Percentiles rank a stretch among this genome's conserved stretches.
phyloP scores from a whole-genome alignment of 2,113 vertebrate genomes.

The Corvus hawaiiensis region DNA sequence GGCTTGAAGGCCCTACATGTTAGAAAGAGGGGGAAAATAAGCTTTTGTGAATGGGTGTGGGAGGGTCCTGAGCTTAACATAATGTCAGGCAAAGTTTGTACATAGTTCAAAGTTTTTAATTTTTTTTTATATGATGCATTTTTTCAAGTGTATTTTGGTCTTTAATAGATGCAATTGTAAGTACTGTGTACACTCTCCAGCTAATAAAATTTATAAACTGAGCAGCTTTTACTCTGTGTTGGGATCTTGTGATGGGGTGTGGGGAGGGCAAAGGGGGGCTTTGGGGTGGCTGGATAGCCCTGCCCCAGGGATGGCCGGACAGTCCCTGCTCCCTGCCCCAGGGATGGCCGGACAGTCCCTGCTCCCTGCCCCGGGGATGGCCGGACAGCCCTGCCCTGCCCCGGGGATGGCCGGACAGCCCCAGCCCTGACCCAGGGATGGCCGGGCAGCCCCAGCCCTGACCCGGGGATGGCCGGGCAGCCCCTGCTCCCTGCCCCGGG shows the following conservation, averaged over 20 bases:
- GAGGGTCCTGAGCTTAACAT: neutral
- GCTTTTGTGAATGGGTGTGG: neutral
- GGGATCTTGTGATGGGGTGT: neutral
- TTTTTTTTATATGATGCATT: conserved; percentile 71
- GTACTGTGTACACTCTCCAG: conserved; percentile 74
- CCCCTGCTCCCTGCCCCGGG: too few species aligned
- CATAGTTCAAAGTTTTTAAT: conserved; percentile 65
- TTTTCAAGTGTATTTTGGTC: conserved; percentile 72
- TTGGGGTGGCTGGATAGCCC: neutral
- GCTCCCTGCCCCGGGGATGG: neutral
- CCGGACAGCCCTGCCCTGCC: too few species aligned
- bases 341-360: neutral
- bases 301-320: too few species aligned
- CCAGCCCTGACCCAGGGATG: too few species aligned
- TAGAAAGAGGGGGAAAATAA: neutral
- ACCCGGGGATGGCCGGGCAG: too few species aligned
- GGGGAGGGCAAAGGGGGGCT: neutral
- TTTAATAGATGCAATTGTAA: conserved; percentile 77
- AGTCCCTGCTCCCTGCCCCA: neutral
- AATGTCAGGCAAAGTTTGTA: conserved; percentile 55
- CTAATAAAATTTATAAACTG: conserved; percentile 69
- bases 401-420: too few species aligned
- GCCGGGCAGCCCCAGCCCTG: too few species aligned
- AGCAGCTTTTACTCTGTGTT: neutral
- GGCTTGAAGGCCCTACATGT: conserved; percentile 43